Conservation (phyloP, 1,140 invertebrate species). For the Gonatopus flavifemur region DNA sequence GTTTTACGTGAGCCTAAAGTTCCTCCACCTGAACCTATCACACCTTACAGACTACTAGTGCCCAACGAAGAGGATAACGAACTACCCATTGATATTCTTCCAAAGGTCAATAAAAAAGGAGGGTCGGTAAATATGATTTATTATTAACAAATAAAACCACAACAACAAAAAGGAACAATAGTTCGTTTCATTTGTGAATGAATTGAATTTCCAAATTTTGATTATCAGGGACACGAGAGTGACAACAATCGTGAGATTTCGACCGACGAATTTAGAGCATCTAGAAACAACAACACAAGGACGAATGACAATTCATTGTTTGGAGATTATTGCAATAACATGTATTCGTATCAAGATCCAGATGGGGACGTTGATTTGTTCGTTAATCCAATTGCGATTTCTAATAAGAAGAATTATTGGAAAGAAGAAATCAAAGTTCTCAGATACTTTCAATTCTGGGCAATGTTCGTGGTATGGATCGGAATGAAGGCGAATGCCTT, state of each 20-base stretch:
- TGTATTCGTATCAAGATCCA: constrained; percentile 26
- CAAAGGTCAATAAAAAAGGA: constrained; percentile 4
- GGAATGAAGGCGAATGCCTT: constrained; percentile 30
- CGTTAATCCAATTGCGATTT: constrained; percentile 15
- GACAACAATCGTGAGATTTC: constrained; percentile 1
- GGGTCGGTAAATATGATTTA: constrained; percentile 7
- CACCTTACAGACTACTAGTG: constrained; percentile 29
- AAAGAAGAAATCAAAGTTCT: constrained; percentile 28
- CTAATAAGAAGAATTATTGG: constrained; percentile 19
- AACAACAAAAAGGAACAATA: not conserved
- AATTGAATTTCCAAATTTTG: too few species aligned
- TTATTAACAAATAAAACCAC: constrained; percentile 5
- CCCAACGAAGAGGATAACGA: constrained; percentile 40
- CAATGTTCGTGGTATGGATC: constrained; percentile 23
- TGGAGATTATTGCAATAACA: too few species aligned
- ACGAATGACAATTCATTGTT: too few species aligned
- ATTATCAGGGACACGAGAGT: too few species aligned
- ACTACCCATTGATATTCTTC: constrained; percentile 15
- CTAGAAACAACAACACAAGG: too few species aligned
- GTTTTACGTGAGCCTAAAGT: constrained; percentile 28
- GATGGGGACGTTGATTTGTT: constrained; percentile 37
- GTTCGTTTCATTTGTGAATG: too few species aligned
- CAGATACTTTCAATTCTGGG: constrained; percentile 32
- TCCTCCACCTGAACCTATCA: constrained; percentile 6
- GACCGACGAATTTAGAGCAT: constrained; percentile 10